Evolutionary conservation across 1,140 invertebrate species (phyloP), one percentile per base, ranked within the genome.

Genomic region (Goniozus legneri): DNA sequence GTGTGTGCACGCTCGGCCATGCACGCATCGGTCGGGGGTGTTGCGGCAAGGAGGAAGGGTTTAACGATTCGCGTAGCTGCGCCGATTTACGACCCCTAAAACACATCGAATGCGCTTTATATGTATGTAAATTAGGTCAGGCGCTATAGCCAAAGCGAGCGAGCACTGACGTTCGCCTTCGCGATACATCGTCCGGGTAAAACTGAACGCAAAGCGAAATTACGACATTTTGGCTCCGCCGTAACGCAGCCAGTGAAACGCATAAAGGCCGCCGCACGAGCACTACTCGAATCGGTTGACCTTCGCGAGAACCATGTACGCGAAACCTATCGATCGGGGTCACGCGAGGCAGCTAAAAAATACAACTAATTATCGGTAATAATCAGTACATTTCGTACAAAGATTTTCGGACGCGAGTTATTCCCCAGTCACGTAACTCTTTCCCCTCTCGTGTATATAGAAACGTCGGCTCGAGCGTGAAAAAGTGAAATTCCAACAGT

Each of bases 111-210:
- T 75, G 68, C 69, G 68, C 73, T 75, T 75, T 76, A 75, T 75
- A 75, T 73, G 71, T 73, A 73, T 74, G 73, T 74, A 74, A 74
- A 75, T 75, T 75, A 75, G 73, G 73, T 75, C 71, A 75, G 73
- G 62, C 65, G 54, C 64, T 62, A 56, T 59, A n/a, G n/a, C n/a
- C n/a, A n/a, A n/a, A n/a, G n/a, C n/a, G n/a, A n/a, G n/a, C n/a
- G 6, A 6, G 10, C 33, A 35, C 33, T 14, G 33, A 35, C 33
- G 33, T 35, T 14, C 15, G 13, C 7, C 33, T 14, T n/a, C 33
- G 33, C 33, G 33, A 35, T 8, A 35, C 33, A 13, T 15, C 33
- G 33, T 46, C 50, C 40, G 54, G 44, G 54, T 60, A 58, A 65
- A 67, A 67, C 60, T 56, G 48, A 55, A 63, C 52, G 56, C 50